phyloP scores from a whole-genome alignment of 2,888 invertebrate genomes.

The Bombyx huttoni region DNA sequence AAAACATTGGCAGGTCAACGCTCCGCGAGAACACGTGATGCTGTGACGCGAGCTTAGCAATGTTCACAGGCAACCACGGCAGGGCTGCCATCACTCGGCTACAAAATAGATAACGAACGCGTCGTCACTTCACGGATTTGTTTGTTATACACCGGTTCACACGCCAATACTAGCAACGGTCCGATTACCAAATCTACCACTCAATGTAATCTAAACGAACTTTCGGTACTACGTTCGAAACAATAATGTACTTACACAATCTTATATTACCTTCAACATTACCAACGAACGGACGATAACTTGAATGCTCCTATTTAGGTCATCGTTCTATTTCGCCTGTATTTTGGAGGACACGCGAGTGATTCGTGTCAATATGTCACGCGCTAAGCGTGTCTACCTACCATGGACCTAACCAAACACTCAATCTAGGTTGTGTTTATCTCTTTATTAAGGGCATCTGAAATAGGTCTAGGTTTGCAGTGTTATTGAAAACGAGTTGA shows the following conservation, averaged over 20 bases:
- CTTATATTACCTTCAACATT: slow-evolving; percentile 25
- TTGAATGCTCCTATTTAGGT: slow-evolving; percentile 46
- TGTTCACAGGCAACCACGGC: slow-evolving; percentile 26
- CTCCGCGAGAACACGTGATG: slow-evolving; percentile 53
- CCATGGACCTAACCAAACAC: slow-evolving; percentile 8
- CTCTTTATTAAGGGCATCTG: slow-evolving; percentile 19
- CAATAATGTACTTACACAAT: slow-evolving; percentile 3
- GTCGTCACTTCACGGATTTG: slow-evolving; percentile 16
- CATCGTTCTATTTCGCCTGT: slow-evolving; percentile 31
- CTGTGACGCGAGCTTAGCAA: slow-evolving; percentile 35
- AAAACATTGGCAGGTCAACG: slow-evolving; percentile 64
- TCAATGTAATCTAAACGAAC: slow-evolving; percentile 16
- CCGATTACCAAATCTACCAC: slow-evolving; percentile 5
- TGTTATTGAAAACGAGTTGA: not conserved
- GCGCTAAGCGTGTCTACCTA: slow-evolving; percentile 8
- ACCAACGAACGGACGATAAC: slow-evolving; percentile 38
- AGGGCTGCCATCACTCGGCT: slow-evolving; percentile 29
- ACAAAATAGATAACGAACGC: slow-evolving; percentile 27
- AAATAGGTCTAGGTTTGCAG: slow-evolving; percentile 21
- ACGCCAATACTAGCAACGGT: slow-evolving; percentile 8
- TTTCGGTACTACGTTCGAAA: not conserved
- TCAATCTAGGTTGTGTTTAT: slow-evolving; percentile 18
- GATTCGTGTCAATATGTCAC: slow-evolving; percentile 34
- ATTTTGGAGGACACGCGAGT: slow-evolving; percentile 25
- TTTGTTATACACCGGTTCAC: slow-evolving; percentile 24